Conservation (phyloP, 2,113 vertebrate species). For the Etheostoma cragini region DNA sequence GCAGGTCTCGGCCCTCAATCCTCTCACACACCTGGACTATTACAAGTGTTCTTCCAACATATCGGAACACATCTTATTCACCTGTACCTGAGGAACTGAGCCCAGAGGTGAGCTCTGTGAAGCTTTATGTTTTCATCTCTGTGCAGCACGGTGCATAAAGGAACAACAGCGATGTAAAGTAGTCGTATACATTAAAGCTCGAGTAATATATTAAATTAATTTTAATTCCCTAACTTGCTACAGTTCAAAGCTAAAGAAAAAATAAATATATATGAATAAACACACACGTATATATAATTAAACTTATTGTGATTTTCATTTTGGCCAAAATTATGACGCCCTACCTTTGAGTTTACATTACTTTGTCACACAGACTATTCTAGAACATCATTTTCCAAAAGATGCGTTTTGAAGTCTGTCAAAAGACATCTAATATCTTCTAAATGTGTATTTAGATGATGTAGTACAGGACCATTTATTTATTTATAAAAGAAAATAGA, state of each 20-base stretch:
- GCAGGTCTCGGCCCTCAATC: constrained; percentile 33
- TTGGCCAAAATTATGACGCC: no score
- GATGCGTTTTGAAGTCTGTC: not conserved
- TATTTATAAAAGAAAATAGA: constrained; percentile 29
- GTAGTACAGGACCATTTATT: constrained; percentile 18
- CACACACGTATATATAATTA: no score
- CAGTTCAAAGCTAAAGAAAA: not conserved
- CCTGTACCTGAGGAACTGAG: constrained; percentile 11
- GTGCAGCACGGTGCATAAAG: not conserved
- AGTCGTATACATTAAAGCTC: not conserved
- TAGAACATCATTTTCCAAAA: not conserved
- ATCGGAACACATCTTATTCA: constrained; percentile 40
- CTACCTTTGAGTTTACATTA: not conserved
- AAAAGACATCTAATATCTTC: not conserved
- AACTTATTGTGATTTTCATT: no score
- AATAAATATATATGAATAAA: no score
- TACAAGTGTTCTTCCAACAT: constrained; percentile 66
- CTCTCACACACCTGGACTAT: constrained; percentile 59
- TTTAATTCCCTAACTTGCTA: not conserved
- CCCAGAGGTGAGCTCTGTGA: constrained; percentile 5
- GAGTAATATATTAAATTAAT: not conserved
- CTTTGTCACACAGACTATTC: not conserved
- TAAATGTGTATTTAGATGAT: not conserved
- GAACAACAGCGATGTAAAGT: not conserved
- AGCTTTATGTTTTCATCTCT: no score